These are phyloP conservation scores for Stratiolaelaps scimitus DNA, from an alignment of 1,140 invertebrate genomes.

Conservation along the genomic window DNA sequence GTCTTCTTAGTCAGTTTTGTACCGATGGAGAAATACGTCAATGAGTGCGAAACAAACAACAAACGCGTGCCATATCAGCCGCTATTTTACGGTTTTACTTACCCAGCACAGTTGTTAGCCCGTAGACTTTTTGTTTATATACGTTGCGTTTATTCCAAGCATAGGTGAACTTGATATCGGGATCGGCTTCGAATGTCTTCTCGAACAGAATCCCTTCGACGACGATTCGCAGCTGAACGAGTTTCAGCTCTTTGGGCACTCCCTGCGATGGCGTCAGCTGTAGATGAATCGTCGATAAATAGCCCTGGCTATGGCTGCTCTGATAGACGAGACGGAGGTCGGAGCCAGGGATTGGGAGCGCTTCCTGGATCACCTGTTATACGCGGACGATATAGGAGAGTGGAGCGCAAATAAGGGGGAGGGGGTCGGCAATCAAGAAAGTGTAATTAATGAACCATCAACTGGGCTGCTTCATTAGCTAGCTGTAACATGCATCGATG, in stretches of 20 bases:
- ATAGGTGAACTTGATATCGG: slow-evolving; percentile 82
- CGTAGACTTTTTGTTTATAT: slow-evolving; percentile 82
- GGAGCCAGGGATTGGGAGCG: slow-evolving; percentile 77
- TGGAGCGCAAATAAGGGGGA: too few species aligned
- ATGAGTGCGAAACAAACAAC: too few species aligned
- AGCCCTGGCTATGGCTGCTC: slow-evolving; percentile 77
- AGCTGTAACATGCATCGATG: too few species aligned
- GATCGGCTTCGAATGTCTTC: slow-evolving; percentile 86
- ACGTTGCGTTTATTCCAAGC: slow-evolving; percentile 95
- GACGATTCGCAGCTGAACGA: slow-evolving; percentile 76
- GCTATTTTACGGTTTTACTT: slow-evolving; percentile 24
- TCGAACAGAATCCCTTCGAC: slow-evolving; percentile 81
- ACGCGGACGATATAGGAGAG: not conserved
- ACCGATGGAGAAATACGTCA: too few species aligned
- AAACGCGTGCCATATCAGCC: too few species aligned
- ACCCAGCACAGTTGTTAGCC: slow-evolving; percentile 44
- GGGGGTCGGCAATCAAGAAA: too few species aligned
- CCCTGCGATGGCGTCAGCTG: slow-evolving; percentile 64
- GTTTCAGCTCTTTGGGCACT: slow-evolving; percentile 64
- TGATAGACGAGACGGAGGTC: slow-evolving; percentile 81
- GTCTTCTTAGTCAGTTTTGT: slow-evolving; percentile 5
- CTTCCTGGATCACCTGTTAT: slow-evolving; percentile 73
- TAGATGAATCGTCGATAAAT: slow-evolving; percentile 78
- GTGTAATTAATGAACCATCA: too few species aligned
- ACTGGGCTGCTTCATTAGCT: too few species aligned